Evolutionary conservation across 2,113 vertebrate species (phyloP), one percentile per base, ranked within the genome.

Genomic region (Melanerpes aurifrons): DNA sequence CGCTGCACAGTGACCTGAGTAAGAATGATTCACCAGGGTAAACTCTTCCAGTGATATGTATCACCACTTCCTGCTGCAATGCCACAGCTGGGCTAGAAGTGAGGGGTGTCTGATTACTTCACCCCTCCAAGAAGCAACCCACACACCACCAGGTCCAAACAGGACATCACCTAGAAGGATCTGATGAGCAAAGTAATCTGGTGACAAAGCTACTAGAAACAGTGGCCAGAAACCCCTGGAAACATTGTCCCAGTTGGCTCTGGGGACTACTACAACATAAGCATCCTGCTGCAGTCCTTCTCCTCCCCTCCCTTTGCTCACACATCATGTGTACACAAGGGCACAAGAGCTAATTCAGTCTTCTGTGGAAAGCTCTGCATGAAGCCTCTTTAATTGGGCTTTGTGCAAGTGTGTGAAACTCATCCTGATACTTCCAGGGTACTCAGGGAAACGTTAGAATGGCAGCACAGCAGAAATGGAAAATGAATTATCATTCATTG

Each of bases 401-500:
- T 83, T 78, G 48, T 89, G 32, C 0, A 3, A 80, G 76, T 12
- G 61, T 87, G 89, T 69, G 82, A 86, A 84, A 72, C 93, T 72
- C 91, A 86, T 48, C 69, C 89, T 25, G 69, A 80, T 75, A 47
- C 58, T 74, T 86, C 24, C 82, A 4, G 29, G 69, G 72, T 58
- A 62, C 56, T 78, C 1, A 4, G 73, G 66, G 91, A 95, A 92
- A 87, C 14, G 3, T 86, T 26, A 62, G 82, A 86, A 91, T 58
- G 66, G 89, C 73, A 93, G 70, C 54, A 61, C 50, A 7, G 73
- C 40, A 88, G 62, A 91, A 93, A 86, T 48, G 67, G 82, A 90
- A 92, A 92, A 91, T 16, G 40, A 56, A 86, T 88, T 86, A 71
- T 78, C 82, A 81, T 88, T 83, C 63, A 91, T 28, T 78, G 79